Evolutionary conservation across 2,797 vertebrate genomes (phyloP), one percentile per base, ranked within the genome.

Genomic region (Pempheris klunzingeri): DNA sequence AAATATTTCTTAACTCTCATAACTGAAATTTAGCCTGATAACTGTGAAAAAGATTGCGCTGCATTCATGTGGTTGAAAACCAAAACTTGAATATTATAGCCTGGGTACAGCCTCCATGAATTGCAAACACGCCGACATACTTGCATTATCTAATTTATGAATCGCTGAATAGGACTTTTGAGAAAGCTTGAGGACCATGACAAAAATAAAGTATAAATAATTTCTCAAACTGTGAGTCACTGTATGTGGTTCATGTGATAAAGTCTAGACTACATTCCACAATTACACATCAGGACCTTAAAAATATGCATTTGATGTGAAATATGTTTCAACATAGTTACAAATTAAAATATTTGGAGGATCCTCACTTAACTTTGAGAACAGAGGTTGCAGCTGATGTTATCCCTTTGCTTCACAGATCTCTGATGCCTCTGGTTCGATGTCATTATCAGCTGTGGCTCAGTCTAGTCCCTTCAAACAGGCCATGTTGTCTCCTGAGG

Each of bases 391-490:
- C 13, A 49, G 18, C 17, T 79, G 20, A 74, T 55, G 15, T 6
- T 59, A 0, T 65, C 22, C 17, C 13, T 79, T 30, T 77, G 18
- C 38, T 58, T 32, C 60, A 5, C 54, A 96, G 96, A 91, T 96
- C 78, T 96, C 96, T 12, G 95, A 96, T 74, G 92, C 94, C 2
- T 91, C 93, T 26, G 96, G 95, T 12, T 43, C 91, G 1, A 95
- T 96, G 93, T 93, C 86, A 74, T 50, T 93, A 43, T 64, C 94
- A 0, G 0, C 58, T 4, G 95, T 95, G 89, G 91, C 94, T 43
- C 38, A 68, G 13, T 71, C 84, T 81, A 95, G 92, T 74, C 96
- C 96, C 28, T 96, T 96, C 88, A 94, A 93, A 67, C 95, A 96
- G 91, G 90, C 83, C 69, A 93, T 93, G 90, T 75, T 96, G 71